Evolutionary conservation across 2,888 invertebrate genomes (phyloP).

Genomic region (Agonopterix alstromeriana): DNA sequence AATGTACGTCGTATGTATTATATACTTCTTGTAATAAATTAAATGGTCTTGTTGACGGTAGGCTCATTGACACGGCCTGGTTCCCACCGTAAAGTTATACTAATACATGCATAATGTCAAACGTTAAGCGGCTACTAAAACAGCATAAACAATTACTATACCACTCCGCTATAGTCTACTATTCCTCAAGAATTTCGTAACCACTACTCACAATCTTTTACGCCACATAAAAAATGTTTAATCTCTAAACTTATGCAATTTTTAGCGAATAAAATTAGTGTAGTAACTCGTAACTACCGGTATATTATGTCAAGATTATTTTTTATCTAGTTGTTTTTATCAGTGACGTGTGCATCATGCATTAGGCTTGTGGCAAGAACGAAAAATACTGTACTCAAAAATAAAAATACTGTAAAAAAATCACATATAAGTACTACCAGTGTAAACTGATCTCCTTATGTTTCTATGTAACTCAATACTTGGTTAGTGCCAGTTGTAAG

Average conservation of each 20-base stretch:
- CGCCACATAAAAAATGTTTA: conserved; percentile 1
- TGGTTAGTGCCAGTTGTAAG: too few relatives aligned
- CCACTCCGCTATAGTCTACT: neutral
- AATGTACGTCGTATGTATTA: neutral
- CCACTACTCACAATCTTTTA: neutral
- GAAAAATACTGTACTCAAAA: too few relatives aligned
- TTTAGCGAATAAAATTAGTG: too few relatives aligned
- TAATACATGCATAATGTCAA: conserved; percentile 26
- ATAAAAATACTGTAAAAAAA: too few relatives aligned
- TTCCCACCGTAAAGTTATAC: conserved; percentile 31
- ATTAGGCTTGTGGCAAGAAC: too few relatives aligned
- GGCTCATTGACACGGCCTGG: conserved; percentile 26
- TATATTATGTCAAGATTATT: too few relatives aligned
- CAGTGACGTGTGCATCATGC: too few relatives aligned
- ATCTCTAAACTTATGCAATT: neutral
- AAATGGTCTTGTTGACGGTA: conserved; percentile 28
- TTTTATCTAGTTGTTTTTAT: too few relatives aligned
- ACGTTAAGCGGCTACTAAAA: conserved; percentile 31
- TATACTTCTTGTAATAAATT: neutral
- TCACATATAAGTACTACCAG: too few relatives aligned
- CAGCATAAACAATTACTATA: conserved; percentile 12
- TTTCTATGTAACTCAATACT: too few relatives aligned
- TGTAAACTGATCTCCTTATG: too few relatives aligned
- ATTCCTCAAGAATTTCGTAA: conserved; percentile 1
- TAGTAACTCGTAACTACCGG: too few relatives aligned